Percentiles rank a stretch among this genome's conserved stretches.
Evolutionary conservation across 2,888 invertebrate species (phyloP).

Genomic region (Polydrusus cervinus): DNA sequence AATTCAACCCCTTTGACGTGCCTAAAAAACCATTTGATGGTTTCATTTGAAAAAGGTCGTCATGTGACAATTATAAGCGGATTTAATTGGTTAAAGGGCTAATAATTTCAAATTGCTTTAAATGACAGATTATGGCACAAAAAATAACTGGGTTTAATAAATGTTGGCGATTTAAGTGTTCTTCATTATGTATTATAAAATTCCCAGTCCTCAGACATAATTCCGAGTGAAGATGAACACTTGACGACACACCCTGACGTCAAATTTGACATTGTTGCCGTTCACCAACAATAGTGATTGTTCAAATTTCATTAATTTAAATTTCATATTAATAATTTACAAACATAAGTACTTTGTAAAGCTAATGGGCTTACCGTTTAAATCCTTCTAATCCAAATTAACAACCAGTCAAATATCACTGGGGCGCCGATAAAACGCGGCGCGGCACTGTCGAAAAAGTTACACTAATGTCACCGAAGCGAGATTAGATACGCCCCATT

Average conservation of each 20-base stretch:
- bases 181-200: neutral
- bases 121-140: neutral
- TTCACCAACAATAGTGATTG: slow-evolving; percentile 19
- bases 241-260: slow-evolving; percentile 57
- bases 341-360: slow-evolving; percentile 22
- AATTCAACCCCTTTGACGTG: neutral
- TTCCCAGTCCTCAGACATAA: neutral
- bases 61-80: slow-evolving; percentile 4
- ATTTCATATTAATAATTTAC: neutral
- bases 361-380: slow-evolving; percentile 54
- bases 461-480: slow-evolving; percentile 60
- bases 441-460: slow-evolving; percentile 54
- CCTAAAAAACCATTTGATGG: neutral
- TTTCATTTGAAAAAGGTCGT: neutral
- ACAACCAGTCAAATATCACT: slow-evolving; percentile 52
- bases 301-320: neutral
- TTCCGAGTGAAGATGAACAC: slow-evolving; percentile 21
- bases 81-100: slow-evolving; percentile 19
- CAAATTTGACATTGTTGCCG: slow-evolving; percentile 42
- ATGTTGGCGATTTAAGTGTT: neutral
- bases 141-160: too few relatives aligned
- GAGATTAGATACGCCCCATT: slow-evolving; percentile 59
- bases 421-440: slow-evolving; percentile 46
- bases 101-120: neutral
- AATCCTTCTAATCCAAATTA: slow-evolving; percentile 55